Conservation (phyloP, 2,888 invertebrate genomes). For the Macrosiphum euphorbiae region DNA sequence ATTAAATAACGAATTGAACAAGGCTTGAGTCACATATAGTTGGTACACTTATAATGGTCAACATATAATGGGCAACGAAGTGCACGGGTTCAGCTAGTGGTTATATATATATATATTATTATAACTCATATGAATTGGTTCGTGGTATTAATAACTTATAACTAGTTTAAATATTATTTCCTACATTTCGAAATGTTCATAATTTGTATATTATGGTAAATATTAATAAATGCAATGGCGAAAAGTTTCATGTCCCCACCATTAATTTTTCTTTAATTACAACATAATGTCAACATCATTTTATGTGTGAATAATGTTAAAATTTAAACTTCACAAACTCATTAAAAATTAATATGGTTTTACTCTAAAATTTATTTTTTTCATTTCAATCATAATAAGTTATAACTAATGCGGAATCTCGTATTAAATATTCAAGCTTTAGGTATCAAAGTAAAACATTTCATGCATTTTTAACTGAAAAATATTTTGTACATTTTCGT, state of each 20-base stretch:
- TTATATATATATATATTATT: neutral
- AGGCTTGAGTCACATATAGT: too few relatives aligned
- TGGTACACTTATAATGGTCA: too few relatives aligned
- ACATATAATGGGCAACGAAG: too few relatives aligned
- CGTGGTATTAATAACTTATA: neutral
- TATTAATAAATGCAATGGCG: too few relatives aligned
- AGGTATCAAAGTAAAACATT: neutral
- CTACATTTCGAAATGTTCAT: too few relatives aligned
- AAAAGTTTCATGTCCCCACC: too few relatives aligned
- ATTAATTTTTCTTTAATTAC: too few relatives aligned
- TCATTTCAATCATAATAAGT: neutral
- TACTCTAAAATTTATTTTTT: neutral
- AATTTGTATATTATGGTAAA: too few relatives aligned
- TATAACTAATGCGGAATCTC: neutral
- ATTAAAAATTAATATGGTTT: neutral
- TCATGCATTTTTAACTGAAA: neutral
- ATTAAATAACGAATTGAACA: too few relatives aligned
- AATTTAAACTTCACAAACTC: neutral
- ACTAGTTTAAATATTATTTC: neutral
- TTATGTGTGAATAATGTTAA: neutral
- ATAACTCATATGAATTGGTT: neutral
- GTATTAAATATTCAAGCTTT: neutral
- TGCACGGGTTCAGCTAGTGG: too few relatives aligned
- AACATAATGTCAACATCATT: neutral
- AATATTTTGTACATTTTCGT: neutral